These are phyloP conservation scores for Drosophila borborema DNA, from an alignment of 2,888 invertebrate genomes.

Conservation along the genomic window DNA sequence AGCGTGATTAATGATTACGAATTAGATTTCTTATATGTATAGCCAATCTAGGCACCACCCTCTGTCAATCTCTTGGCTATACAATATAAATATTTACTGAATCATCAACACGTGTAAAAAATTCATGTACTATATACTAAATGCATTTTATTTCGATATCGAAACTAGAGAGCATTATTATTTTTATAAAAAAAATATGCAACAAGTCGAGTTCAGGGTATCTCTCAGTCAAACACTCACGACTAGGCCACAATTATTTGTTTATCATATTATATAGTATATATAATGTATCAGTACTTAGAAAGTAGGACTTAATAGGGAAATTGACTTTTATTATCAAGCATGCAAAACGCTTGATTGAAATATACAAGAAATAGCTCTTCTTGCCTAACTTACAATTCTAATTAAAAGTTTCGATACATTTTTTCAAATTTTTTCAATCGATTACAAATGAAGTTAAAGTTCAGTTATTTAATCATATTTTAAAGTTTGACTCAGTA, in stretches of 20 bases:
- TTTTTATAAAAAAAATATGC: slow-evolving; percentile 1
- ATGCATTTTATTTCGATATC: not conserved
- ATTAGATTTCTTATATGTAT: slow-evolving; percentile 31
- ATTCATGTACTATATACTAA: slow-evolving; percentile 19
- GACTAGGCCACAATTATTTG: not conserved
- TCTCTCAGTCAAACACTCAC: not conserved
- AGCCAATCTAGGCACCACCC: not conserved
- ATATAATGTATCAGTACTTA: not conserved
- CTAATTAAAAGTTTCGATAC: not conserved
- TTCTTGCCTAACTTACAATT: no score
- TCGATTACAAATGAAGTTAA: not conserved
- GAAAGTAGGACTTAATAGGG: not conserved
- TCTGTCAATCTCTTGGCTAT: not conserved
- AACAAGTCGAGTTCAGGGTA: not conserved
- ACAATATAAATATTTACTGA: slow-evolving; percentile 9
- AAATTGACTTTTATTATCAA: not conserved
- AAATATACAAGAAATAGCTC: no score
- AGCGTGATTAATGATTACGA: slow-evolving; percentile 68
- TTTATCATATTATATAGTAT: not conserved
- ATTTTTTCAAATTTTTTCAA: not conserved
- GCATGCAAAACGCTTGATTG: not conserved
- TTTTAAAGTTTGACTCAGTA: not conserved
- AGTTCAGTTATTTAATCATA: not conserved
- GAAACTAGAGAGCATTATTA: not conserved
- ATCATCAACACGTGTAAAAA: slow-evolving; percentile 33